Evolutionary conservation across 1,140 invertebrate species (phyloP), one percentile per base, ranked within the genome.

Genomic region (Drosophila nigrodunni): DNA sequence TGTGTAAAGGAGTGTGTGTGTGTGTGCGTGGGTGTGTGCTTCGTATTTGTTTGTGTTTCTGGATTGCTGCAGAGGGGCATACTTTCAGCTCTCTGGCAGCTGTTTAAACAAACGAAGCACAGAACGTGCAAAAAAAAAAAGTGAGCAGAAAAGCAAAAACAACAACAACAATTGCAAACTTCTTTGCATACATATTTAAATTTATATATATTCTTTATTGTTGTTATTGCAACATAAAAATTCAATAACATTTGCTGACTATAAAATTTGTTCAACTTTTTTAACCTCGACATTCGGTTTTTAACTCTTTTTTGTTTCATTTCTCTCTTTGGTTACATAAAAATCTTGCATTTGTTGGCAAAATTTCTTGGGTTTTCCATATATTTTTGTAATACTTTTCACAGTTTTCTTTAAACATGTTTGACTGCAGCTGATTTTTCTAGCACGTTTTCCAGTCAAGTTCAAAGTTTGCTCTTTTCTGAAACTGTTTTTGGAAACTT

Each of bases 161-260:
- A 62, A 10, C 34, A 41, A 41, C 10, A 18, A 18, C 11, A 18
- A 57, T 47, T 74, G 71, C 71, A 54, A 74, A 74, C 47, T 74
- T 73, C 30, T 58, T 58, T 30, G 25, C 25, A 30, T 67, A 54
- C 30, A 37, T 49, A 30, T 65, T 25, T n/a, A 41, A 54, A n/a
- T 21, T 4, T 43, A 58, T 7, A 5, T 9, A 47, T 18, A 15
- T 47, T 18, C 25, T 25, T 30, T 54, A 7, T 50, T 9, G 9
- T 50, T 54, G 30, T 49, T 58, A 13, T 64, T 47, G 49, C 34
- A 54, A 34, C 37, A 73, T 87, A 87, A 87, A 87, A 87, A 87
- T 87, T 74, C 82, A 87, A 87, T 87, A 87, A 74, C 73, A 82
- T 79, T 86, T 72, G 80, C 80, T 82, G 71, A 82, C 79, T 50